Evolutionary conservation across 1,140 invertebrate species (phyloP).

Genomic region (Gryllus bimaculatus): DNA sequence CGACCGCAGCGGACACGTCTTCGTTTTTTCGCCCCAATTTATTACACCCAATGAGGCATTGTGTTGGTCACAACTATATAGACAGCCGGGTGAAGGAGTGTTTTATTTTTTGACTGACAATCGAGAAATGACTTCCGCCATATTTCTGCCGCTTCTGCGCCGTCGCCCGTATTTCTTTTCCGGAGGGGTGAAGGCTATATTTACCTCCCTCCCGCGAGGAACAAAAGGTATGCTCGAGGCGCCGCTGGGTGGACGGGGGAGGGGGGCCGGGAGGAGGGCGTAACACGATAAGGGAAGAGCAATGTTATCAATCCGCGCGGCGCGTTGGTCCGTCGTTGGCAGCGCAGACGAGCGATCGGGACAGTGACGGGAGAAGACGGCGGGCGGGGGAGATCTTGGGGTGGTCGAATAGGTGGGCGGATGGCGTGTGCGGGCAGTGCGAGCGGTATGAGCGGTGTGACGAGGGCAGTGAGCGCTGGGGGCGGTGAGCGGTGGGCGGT

Average conservation of each 20-base stretch:
- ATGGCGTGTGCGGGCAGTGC: too few species aligned
- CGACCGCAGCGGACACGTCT: background rate
- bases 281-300: background rate
- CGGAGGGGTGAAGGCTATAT: background rate
- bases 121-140: slow-evolving; percentile 3
- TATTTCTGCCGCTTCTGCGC: background rate
- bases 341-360: background rate
- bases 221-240: background rate
- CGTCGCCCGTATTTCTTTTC: background rate
- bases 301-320: background rate
- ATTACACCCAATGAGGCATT: background rate
- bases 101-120: slow-evolving; percentile 5
- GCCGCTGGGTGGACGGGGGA: too few species aligned
- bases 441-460: too few species aligned
- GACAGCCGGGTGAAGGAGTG: background rate
- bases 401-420: too few species aligned
- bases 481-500: too few species aligned
- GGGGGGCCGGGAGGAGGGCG: too few species aligned
- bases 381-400: too few species aligned
- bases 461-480: too few species aligned
- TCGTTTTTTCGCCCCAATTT: background rate
- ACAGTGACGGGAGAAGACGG: too few species aligned
- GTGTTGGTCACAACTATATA: background rate
- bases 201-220: background rate
- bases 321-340: background rate